Evolutionary conservation across 1,140 invertebrate species (phyloP).

Genomic region (Euborellia annulipes): DNA sequence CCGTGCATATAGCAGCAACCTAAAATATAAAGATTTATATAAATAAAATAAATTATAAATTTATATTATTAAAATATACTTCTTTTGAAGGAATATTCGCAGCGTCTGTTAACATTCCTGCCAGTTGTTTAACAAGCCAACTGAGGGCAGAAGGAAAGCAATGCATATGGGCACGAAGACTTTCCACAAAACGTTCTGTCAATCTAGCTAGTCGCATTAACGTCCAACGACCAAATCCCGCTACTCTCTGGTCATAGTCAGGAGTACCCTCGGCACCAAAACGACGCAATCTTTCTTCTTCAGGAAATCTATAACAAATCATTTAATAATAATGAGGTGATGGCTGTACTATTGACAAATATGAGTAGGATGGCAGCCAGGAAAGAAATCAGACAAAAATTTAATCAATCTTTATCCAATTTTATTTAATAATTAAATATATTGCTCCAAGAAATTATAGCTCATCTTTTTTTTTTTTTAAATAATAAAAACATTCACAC

Average conservation of each 20-base stretch:
- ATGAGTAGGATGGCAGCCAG: no score
- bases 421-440: slow-evolving; percentile 12
- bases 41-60: background rate
- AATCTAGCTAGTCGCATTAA: slow-evolving; percentile 69
- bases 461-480: no score
- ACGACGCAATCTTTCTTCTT: slow-evolving; percentile 50
- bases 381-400: no score
- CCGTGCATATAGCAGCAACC: slow-evolving; percentile 67
- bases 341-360: no score
- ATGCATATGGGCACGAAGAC: slow-evolving; percentile 72
- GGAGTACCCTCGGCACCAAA: slow-evolving; percentile 60
- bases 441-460: no score
- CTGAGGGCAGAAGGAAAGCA: slow-evolving; percentile 77
- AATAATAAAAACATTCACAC: no score
- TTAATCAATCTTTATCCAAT: no score
- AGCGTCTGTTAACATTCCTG: slow-evolving; percentile 47
- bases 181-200: slow-evolving; percentile 65
- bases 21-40: slow-evolving; percentile 29
- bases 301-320: slow-evolving; percentile 47
- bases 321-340: no score
- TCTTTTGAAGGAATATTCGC: slow-evolving; percentile 44
- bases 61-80: slow-evolving; percentile 30
- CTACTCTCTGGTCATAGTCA: slow-evolving; percentile 53
- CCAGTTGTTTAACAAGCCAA: slow-evolving; percentile 62
- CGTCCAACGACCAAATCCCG: slow-evolving; percentile 57